Percentiles rank a stretch among this genome's conserved stretches.
Conservation (phyloP, 2,888 invertebrate species). For the Lathronympha strigana region DNA sequence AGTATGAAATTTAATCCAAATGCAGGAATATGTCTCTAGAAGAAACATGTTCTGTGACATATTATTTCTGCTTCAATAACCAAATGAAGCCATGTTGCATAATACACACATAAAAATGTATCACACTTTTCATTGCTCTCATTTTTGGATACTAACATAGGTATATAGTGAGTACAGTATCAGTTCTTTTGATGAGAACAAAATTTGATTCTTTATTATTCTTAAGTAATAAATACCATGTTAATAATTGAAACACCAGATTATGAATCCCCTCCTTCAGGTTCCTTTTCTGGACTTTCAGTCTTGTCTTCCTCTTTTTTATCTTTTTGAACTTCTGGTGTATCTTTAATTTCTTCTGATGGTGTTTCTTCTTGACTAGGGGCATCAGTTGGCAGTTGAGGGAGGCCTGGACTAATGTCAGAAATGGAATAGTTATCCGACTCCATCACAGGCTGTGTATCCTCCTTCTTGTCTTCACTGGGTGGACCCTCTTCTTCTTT, state of each 20-base stretch:
- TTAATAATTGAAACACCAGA: slow-evolving; percentile 29
- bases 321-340: slow-evolving; percentile 43
- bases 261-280: slow-evolving; percentile 37
- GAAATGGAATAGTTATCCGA: slow-evolving; percentile 74
- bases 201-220: slow-evolving; percentile 8
- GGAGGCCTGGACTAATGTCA: slow-evolving; percentile 73
- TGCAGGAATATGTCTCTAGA: too few relatives aligned
- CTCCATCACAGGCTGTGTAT: slow-evolving; percentile 57
- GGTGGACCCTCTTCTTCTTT: slow-evolving; percentile 46
- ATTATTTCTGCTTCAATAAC: too few relatives aligned
- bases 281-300: slow-evolving; percentile 44
- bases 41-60: too few relatives aligned
- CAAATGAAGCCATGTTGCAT: not conserved
- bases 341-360: slow-evolving; percentile 42
- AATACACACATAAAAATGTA: too few relatives aligned
- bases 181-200: slow-evolving; percentile 27
- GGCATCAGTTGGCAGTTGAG: slow-evolving; percentile 54
- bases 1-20: too few relatives aligned
- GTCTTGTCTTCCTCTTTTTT: slow-evolving; percentile 50
- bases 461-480: slow-evolving; percentile 46
- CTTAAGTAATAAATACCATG: slow-evolving; percentile 4
- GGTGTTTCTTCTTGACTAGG: slow-evolving; percentile 45
- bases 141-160: not conserved
- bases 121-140: slow-evolving; percentile 2
- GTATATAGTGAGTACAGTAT: slow-evolving; percentile 7